Evolutionary conservation across 2,113 vertebrate species (phyloP).

Genomic region (Forbesichthys agassizii): DNA sequence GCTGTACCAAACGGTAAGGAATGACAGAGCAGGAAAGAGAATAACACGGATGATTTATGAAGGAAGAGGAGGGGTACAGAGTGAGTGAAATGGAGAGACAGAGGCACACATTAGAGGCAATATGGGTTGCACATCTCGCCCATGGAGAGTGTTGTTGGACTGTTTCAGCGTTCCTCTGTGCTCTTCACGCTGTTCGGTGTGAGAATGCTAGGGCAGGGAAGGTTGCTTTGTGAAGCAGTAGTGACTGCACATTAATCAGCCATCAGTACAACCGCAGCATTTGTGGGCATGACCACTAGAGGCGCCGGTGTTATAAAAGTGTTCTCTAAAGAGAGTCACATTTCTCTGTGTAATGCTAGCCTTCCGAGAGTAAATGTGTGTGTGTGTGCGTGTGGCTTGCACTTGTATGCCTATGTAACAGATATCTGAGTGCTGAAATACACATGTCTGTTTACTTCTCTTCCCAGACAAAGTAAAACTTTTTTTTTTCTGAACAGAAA

Average conservation of each 20-base stretch:
- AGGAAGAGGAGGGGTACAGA: conserved; percentile 19
- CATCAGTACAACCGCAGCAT: conserved; percentile 26
- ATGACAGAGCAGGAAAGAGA: conserved; percentile 2
- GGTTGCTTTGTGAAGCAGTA: conserved; percentile 19
- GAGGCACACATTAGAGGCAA: conserved; percentile 8
- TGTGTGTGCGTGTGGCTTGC: no score
- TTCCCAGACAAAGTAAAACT: no score
- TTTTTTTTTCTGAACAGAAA: no score
- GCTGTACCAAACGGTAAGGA: conserved; percentile 18
- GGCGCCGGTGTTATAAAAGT: neutral
- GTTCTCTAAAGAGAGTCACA: neutral
- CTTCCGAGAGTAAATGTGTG: no score
- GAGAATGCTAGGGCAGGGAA: conserved; percentile 23
- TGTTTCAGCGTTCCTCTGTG: neutral
- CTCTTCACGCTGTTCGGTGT: conserved; percentile 13
- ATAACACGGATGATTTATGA: conserved; percentile 28
- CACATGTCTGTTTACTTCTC: no score
- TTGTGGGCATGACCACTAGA: conserved; percentile 26
- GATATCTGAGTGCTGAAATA: no score
- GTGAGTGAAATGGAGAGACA: conserved; percentile 5
- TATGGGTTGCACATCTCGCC: neutral
- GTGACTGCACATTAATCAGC: conserved; percentile 29
- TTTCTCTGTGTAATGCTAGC: no score
- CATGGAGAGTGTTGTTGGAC: conserved; percentile 1
- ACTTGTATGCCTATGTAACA: no score